Evolutionary conservation across 2,888 invertebrate genomes (phyloP).

Genomic region (Criorhina ranunculi): DNA sequence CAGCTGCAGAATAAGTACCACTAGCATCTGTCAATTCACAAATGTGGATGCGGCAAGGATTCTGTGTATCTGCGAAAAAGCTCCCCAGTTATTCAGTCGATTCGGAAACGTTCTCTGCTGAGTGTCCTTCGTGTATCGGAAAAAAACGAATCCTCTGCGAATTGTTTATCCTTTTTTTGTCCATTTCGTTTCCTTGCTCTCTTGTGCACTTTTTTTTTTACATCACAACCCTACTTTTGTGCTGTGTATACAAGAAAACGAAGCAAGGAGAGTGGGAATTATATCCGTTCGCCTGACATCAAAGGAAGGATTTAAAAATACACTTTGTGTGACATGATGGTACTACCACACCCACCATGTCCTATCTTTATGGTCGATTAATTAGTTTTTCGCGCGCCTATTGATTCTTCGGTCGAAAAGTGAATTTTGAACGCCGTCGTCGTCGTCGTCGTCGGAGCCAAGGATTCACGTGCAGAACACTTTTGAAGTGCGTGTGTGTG

Average conservation of each 20-base stretch:
- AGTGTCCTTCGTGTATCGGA: slow-evolving; percentile 73
- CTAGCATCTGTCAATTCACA: slow-evolving; percentile 64
- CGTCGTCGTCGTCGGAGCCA: slow-evolving; percentile 7
- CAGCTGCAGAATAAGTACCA: slow-evolving; percentile 52
- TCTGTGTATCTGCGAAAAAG: slow-evolving; percentile 77
- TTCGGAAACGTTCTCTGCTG: slow-evolving; percentile 76
- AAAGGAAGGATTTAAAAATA: background rate
- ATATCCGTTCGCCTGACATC: background rate
- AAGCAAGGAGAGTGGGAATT: background rate
- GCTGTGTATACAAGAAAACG: slow-evolving; percentile 26
- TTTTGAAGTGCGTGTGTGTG: slow-evolving; percentile 45
- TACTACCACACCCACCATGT: slow-evolving; percentile 69
- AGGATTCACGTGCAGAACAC: slow-evolving; percentile 65
- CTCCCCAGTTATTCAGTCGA: slow-evolving; percentile 75
- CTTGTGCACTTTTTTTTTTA: slow-evolving; percentile 4
- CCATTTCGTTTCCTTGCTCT: background rate
- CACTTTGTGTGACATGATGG: slow-evolving; percentile 8
- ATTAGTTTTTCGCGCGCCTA: slow-evolving; percentile 73
- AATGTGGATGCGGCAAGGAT: slow-evolving; percentile 64
- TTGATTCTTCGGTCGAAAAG: slow-evolving; percentile 58
- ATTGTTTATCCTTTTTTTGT: slow-evolving; percentile 38
- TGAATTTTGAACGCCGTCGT: slow-evolving; percentile 39
- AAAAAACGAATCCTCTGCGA: slow-evolving; percentile 45
- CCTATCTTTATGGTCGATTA: slow-evolving; percentile 36
- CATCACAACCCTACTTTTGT: slow-evolving; percentile 1